Evolutionary conservation across 2,888 invertebrate genomes (phyloP), one percentile per base, ranked within the genome.

Genomic region (Resseliella maxima): DNA sequence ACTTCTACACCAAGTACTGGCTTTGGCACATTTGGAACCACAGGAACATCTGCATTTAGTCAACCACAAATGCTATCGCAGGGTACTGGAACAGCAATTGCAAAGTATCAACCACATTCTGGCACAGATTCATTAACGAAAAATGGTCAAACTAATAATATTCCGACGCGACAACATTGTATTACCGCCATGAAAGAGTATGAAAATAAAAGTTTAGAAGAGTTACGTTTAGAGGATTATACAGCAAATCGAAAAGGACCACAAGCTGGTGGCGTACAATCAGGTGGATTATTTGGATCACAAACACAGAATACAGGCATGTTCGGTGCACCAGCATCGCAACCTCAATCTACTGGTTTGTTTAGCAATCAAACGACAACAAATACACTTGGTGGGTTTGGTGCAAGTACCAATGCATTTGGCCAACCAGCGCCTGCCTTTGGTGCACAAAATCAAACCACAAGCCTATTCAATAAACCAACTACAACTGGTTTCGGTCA

Each of bases 161-260:
- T 99, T 88, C 96, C 94, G 89, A 99, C 98, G 0, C 95, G 97
- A 89, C 98, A 98, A 90, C 97, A 98, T 90, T 99, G 99, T 90
- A 99, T 99, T 87, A 98, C 98, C 0, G 97, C 97, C 87, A 99
- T 99, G 99, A 98, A 98, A 92, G 98, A 99, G 90, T 99, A 99
- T 90, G 99, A 99, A 89, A 91, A 90, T 85, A 99, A 99, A 90
- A 97, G 97, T 0, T 91, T 99, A 36, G 99, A 99, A 91, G 99
- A 99, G 90, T 92, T 99, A 5, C 94, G 99, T 15, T 92, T 95
- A 86, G 99, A 99, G 89, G 99, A 99, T 91, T 99, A 99, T 90
- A 91, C 93, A 36, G 96, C 96, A 0, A 97, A 97, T 86, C 92
- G 98, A 2, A 99, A 99, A 92, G 97, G 98, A 59, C 92, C 92